phyloP scores from a whole-genome alignment of 2,797 vertebrate genomes.

The Mormyrops boulengeri region DNA sequence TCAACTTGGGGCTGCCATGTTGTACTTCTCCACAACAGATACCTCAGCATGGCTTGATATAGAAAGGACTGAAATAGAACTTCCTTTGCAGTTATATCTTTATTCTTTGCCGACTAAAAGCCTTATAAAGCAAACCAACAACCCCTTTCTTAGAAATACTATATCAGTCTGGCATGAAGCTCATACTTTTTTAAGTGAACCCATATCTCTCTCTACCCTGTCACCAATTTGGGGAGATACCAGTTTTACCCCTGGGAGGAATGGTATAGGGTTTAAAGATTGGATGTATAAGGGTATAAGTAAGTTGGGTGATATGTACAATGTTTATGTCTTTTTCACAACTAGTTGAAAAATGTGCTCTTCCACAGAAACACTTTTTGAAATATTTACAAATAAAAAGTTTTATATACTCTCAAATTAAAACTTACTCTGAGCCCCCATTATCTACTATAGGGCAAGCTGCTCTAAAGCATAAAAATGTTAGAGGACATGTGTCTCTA shows the following conservation, averaged over 20 bases:
- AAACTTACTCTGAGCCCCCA: neutral
- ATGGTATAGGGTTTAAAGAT: too few relatives aligned
- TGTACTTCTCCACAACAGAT: too few relatives aligned
- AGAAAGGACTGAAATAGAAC: too few relatives aligned
- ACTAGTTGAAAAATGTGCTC: neutral
- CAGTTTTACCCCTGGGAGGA: neutral
- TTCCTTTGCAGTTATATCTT: too few relatives aligned
- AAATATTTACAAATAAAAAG: slow-evolving; percentile 8
- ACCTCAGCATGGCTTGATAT: too few relatives aligned
- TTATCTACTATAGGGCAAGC: neutral
- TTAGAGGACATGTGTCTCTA: neutral
- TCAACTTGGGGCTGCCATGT: too few relatives aligned
- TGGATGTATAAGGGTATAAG: neutral
- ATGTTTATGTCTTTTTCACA: slow-evolving; percentile 5
- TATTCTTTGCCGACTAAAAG: too few relatives aligned
- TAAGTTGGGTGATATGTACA: neutral
- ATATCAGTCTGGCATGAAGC: too few relatives aligned
- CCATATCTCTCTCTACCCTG: neutral
- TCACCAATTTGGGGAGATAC: neutral
- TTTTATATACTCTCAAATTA: neutral
- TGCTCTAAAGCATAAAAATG: neutral
- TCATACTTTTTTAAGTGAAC: neutral
- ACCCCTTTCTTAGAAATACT: too few relatives aligned
- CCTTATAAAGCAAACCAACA: too few relatives aligned
- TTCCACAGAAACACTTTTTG: neutral